Conservation (phyloP, 2,113 vertebrate genomes). For the Tricholaema leucomelas region DNA sequence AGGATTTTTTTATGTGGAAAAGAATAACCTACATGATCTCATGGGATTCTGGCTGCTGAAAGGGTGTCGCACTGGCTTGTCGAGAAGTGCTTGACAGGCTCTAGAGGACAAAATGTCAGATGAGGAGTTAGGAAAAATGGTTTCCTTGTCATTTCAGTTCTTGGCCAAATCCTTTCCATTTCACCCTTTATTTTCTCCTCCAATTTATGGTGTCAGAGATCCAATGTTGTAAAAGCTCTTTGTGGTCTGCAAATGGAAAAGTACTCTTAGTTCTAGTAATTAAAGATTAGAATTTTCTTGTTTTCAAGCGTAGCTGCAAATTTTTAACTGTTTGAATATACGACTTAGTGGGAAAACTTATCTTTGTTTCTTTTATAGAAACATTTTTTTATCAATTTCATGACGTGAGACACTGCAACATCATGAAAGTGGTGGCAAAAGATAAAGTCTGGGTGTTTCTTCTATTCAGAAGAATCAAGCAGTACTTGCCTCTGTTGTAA, state of each 20-base stretch:
- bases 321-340: neutral
- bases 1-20: neutral
- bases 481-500: neutral
- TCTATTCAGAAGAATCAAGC: neutral
- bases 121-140: neutral
- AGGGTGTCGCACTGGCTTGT: neutral
- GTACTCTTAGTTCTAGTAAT: neutral
- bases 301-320: neutral
- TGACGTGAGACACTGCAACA: neutral
- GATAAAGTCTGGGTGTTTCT: neutral
- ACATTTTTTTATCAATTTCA: neutral
- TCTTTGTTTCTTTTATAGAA: neutral
- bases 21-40: neutral
- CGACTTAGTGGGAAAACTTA: neutral
- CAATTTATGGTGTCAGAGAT: neutral
- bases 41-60: neutral
- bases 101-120: neutral
- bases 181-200: neutral
- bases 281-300: neutral
- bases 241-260: slow-evolving; percentile 37
- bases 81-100: neutral
- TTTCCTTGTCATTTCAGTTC: neutral
- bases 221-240: slow-evolving; percentile 20
- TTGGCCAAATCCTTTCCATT: neutral
- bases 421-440: neutral